Base-by-base conservation (phyloP, 2,888 invertebrate species). In the Argyresthia goedartella region DNA sequence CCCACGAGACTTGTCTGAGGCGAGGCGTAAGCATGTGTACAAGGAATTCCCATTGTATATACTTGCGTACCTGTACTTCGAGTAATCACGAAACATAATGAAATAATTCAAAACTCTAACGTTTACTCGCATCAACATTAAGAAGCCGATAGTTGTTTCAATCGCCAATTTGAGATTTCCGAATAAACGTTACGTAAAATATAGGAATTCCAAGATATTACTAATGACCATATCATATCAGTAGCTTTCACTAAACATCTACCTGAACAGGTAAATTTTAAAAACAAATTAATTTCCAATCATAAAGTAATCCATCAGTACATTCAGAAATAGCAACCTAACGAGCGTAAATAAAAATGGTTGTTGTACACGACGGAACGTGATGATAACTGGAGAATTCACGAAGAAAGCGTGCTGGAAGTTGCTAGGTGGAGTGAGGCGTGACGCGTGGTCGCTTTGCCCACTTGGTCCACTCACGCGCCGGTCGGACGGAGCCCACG, bases 361-460 rank as follows among this genome's bases (percentile, higher is more conserved):
- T 8, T n/a, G 44, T 44, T 34, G 56, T 57, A 63, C 64, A 66
- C 65, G 60, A 65, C 60, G 63, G 36, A 14, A 36, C 61, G 67
- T 66, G 59, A 63, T 65, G 62, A 66, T 64, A 65, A 67, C 68
- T 65, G 69, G 68, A 70, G 53, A 67, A 71, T 73, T 70, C 65
- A 25, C 25, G 63, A 67, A 61, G 67, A 73, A 71, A 73, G 67
- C 69, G 63, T 69, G 58, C 69, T 63, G 67, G 65, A 65, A 66
- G 67, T 66, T 62, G 53, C 57, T 58, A 55, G 66, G 57, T 61
- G 63, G 70, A 79, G 67, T 76, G 71, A 67, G 79, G 73, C 78
- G 80, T 70, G 44, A 44, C 46, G 36, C 16, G 10, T 33, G 35
- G 35, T 44, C 42, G 44, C 15, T 34, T 47, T 42, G 9, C 47